Evolutionary conservation across 2,797 vertebrate species (phyloP).

Genomic region (Siniperca obscura): DNA sequence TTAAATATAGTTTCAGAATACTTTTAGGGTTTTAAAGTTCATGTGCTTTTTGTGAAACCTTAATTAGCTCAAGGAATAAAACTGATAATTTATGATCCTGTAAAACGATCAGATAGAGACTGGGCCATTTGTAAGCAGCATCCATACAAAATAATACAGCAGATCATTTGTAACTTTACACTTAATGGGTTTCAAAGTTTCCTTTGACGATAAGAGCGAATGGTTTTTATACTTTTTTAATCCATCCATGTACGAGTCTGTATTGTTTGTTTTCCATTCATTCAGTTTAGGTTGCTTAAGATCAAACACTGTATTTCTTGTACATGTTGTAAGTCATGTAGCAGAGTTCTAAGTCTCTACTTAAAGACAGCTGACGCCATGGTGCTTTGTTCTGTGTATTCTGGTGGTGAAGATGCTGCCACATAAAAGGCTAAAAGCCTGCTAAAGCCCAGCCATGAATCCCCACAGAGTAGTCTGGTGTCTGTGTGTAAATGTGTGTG

Average conservation of each 20-base stretch:
- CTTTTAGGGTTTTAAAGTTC: slow-evolving; percentile 8
- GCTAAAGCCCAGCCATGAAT: slow-evolving; percentile 41
- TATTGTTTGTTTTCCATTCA: not conserved
- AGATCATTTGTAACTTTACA: not conserved
- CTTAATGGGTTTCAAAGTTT: slow-evolving; percentile 2
- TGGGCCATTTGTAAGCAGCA: not conserved
- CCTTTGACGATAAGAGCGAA: not conserved
- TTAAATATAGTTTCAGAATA: slow-evolving; percentile 36
- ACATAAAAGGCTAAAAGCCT: slow-evolving; percentile 61
- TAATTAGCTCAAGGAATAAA: slow-evolving; percentile 17
- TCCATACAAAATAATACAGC: not conserved
- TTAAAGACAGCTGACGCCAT: slow-evolving; percentile 12
- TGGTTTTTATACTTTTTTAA: slow-evolving; percentile 1
- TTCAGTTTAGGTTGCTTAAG: not conserved
- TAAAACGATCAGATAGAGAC: slow-evolving; percentile 17
- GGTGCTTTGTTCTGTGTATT: slow-evolving; percentile 30
- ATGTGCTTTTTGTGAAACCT: not conserved
- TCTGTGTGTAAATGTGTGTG: slow-evolving; percentile 14
- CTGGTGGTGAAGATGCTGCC: slow-evolving; percentile 34
- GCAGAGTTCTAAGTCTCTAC: not conserved
- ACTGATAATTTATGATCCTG: slow-evolving; percentile 9
- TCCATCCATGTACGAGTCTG: not conserved
- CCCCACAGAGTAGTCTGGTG: slow-evolving; percentile 31
- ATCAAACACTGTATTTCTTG: slow-evolving; percentile 14
- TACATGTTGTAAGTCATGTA: slow-evolving; percentile 8